Evolutionary conservation across 2,888 invertebrate genomes (phyloP), one percentile per base, ranked within the genome.

Genomic region (Morpho achilles): DNA sequence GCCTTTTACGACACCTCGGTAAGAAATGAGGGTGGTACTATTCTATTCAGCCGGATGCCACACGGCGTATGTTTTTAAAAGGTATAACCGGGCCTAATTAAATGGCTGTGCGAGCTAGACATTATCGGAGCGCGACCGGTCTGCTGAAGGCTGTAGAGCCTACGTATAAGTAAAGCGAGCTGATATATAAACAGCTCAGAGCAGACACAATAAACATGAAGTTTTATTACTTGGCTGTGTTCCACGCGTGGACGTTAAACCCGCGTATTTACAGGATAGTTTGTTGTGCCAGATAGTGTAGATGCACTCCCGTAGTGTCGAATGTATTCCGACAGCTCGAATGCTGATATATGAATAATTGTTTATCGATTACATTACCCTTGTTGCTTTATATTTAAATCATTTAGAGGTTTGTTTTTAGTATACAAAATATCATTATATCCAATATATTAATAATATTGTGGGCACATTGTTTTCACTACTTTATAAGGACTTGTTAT

Each of bases 191-290:
- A 80, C 77, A 78, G 79, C 76, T 74, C 76, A 76, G 75, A 79
- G 80, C 80, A 75, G 82, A 82, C 80, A 82, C 75, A 84, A 84
- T 82, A 85, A 87, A 88, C 89, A 87, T 85, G 80, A 84, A 84
- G 84, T 87, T 88, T 89, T 88, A 89, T 88, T 84, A 86, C 83
- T 89, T 89, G 89, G 89, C 89, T 81, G 76, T 81, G 85, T 86
- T 89, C 89, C 89, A 89, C 84, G 84, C 83, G 80, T 75, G 81
- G 77, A 77, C 80, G 82, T 84, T 84, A 83, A 86, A 81, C 82
- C 82, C 77, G 76, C 74, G 80, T 84, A 80, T 85, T 83, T 82
- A 81, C 82, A 79, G 73, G 75, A 76, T 76, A 74, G 82, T 79
- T 78, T 75, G 77, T 72, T 76, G 80, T 71, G 69, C 70, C 66